These are phyloP conservation scores for Elephantulus edwardii DNA, from an alignment of 2,113 vertebrate species.

Conservation along the genomic window DNA sequence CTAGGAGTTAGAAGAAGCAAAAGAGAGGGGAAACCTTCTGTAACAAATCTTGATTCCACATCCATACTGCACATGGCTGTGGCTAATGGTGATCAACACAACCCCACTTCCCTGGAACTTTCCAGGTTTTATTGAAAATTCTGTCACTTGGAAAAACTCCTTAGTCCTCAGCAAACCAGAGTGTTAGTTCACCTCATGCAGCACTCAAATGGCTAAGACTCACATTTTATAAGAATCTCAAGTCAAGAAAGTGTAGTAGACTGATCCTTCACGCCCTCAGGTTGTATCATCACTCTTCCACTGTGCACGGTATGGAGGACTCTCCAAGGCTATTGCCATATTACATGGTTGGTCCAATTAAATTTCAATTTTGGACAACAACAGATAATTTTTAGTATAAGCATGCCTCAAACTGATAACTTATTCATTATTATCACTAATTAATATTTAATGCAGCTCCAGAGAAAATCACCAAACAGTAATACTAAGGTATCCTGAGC, in stretches of 20 bases:
- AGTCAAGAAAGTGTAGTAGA: background rate
- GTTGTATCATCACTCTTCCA: background rate
- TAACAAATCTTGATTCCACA: background rate
- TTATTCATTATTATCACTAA: background rate
- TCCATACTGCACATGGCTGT: background rate
- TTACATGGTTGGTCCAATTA: background rate
- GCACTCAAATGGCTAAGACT: background rate
- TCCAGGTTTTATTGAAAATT: background rate
- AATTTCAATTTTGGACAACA: conserved; percentile 14
- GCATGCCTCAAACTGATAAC: background rate
- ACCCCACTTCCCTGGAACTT: background rate
- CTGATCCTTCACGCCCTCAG: background rate
- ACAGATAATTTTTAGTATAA: background rate
- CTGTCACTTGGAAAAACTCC: background rate
- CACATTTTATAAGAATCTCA: conserved; percentile 22
- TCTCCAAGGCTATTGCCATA: background rate
- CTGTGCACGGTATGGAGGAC: background rate
- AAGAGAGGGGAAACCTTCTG: background rate
- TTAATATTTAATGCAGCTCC: background rate
- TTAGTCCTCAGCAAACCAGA: background rate
- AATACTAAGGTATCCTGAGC: background rate
- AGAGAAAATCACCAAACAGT: background rate
- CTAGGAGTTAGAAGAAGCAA: background rate
- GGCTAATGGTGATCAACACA: background rate
- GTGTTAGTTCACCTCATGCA: background rate